Evolutionary conservation across 1,140 invertebrate species (phyloP).

Genomic region (Drosophila miranda): DNA sequence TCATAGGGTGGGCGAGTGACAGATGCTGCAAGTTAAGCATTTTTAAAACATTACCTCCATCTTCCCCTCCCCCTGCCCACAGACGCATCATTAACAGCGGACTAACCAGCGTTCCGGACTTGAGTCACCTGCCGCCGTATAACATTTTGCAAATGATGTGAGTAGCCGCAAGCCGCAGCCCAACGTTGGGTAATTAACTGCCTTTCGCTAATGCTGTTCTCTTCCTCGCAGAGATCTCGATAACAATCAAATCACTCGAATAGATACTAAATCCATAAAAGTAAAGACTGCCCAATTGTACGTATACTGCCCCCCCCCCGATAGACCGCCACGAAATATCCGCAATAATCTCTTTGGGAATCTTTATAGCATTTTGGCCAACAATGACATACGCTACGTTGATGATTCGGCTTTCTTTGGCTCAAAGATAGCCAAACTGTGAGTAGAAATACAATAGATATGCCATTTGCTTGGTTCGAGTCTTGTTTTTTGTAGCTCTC

Average conservation of each 20-base stretch:
- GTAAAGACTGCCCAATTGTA: constrained; percentile 85
- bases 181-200: not conserved
- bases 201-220: not conserved
- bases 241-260: constrained; percentile 84
- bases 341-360: not conserved
- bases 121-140: constrained; percentile 82
- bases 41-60: no score
- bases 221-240: constrained; percentile 83
- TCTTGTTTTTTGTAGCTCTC: constrained; percentile 83
- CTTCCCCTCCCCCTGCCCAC: constrained; percentile 3
- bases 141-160: constrained; percentile 85
- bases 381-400: constrained; percentile 86
- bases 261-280: constrained; percentile 83
- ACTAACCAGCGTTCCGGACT: constrained; percentile 83
- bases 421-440: constrained; percentile 87
- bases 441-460: constrained; percentile 76
- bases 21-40: no score
- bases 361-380: constrained; percentile 84
- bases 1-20: no score
- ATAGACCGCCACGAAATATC: no score
- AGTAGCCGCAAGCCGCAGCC: constrained; percentile 64
- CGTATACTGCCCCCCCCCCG: constrained; percentile 63
- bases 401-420: constrained; percentile 86
- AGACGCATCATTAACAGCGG: constrained; percentile 85
- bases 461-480: not conserved